Conservation (phyloP, 1,140 invertebrate genomes). For the Gonioctena quinquepunctata region DNA sequence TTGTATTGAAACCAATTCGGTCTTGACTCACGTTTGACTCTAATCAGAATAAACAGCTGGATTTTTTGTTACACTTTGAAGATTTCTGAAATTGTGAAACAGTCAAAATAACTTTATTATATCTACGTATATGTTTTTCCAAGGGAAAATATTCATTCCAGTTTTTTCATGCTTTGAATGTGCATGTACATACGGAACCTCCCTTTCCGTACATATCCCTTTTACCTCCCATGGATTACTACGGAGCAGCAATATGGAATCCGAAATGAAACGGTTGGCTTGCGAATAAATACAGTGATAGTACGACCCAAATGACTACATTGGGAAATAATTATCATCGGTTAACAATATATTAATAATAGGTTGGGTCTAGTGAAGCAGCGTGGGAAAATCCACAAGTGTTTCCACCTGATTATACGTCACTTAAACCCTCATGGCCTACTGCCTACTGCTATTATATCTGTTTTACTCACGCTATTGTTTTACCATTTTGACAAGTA, state of each 20-base stretch:
- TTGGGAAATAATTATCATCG: conserved; percentile 47
- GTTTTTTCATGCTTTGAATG: no score
- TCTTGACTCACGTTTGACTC: no score
- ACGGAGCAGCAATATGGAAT: not conserved
- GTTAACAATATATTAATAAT: conserved; percentile 55
- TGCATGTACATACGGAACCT: no score
- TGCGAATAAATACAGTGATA: conserved; percentile 22
- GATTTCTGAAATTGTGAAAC: no score
- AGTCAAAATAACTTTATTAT: no score
- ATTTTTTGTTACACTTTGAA: no score
- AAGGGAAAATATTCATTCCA: no score
- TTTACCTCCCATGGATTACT: not conserved
- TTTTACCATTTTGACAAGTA: conserved; percentile 35
- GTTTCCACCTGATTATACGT: conserved; percentile 54
- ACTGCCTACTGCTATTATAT: conserved; percentile 48
- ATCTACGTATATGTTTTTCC: no score
- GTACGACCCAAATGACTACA: conserved; percentile 19
- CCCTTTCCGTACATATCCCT: no score
- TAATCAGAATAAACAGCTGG: no score
- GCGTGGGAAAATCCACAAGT: conserved; percentile 53
- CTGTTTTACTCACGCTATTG: conserved; percentile 40
- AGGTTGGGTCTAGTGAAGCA: conserved; percentile 48
- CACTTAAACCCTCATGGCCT: conserved; percentile 47
- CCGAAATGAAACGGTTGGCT: conserved; percentile 18
- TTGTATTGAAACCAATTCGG: no score